Percentiles rank a stretch among this genome's conserved stretches.
Conservation (phyloP, 1,140 invertebrate genomes). For the Drosophila simulans region DNA sequence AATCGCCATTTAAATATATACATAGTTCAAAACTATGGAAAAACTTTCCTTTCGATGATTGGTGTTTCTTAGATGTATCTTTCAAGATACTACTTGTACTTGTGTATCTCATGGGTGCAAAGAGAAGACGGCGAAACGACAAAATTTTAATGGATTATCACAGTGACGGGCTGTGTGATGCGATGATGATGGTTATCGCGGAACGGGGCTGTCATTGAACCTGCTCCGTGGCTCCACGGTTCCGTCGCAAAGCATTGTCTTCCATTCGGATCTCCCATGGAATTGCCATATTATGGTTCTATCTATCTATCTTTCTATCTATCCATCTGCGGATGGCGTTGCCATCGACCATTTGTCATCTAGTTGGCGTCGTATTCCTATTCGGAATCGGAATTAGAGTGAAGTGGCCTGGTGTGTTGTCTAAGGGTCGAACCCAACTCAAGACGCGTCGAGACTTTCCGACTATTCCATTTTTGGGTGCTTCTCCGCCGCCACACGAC, state of each 20-base stretch:
- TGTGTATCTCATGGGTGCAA: conserved; percentile 1
- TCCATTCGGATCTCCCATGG: conserved; percentile 15
- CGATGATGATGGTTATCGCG: conserved; percentile 44
- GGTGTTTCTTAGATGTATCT: background rate
- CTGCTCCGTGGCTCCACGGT: conserved; percentile 23
- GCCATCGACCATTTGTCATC: conserved; percentile 57
- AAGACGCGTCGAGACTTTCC: conserved; percentile 16
- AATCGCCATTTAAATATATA: too few relatives aligned
- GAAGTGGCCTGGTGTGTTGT: background rate
- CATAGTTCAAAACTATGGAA: background rate
- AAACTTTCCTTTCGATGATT: background rate
- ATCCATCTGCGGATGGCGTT: conserved; percentile 26
- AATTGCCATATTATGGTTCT: conserved; percentile 13
- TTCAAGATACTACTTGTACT: background rate
- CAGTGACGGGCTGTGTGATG: conserved; percentile 19
- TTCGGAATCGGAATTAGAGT: conserved; percentile 29
- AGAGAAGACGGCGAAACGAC: conserved; percentile 21
- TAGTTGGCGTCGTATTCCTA: conserved; percentile 45
- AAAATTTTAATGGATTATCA: conserved; percentile 54
- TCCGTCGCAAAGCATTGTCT: conserved; percentile 34
- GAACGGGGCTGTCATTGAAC: conserved; percentile 46
- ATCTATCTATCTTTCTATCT: conserved; percentile 18
- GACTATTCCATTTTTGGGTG: conserved; percentile 18
- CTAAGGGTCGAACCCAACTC: conserved; percentile 9
- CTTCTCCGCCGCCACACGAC: conserved; percentile 2